Base-by-base conservation (phyloP, 2,888 invertebrate genomes). In the Elysia crispata region DNA sequence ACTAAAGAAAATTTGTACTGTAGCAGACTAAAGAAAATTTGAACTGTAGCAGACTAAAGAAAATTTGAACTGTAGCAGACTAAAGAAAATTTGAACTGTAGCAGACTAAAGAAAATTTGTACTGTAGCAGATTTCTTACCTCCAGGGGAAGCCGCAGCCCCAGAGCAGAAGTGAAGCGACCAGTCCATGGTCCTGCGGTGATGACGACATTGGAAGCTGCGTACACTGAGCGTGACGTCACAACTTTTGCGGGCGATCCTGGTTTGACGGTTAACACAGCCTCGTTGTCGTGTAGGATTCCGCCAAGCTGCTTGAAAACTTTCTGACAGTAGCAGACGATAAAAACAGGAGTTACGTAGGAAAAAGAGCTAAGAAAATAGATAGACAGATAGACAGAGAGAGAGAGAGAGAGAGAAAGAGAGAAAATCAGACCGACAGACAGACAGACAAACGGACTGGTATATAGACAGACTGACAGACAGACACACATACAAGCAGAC, bases 131-230 rank as follows among this genome's bases (percentile, higher is more conserved):
- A n/a, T 41, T 41, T 41, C 11, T 41, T 82, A 88, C 90, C 86
- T 85, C 83, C 25, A 92, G 82, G 1, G 91, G 91, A 6, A 91
- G 81, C 54, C 86, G 75, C 11, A 91, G 75, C 5, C 88, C 90
- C 13, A 91, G 83, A 20, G 83, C 84, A 30, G 85, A 80, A 23
- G 88, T 69, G 18, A 91, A 78, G 57, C 84, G 83, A 0, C 82
- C 81, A 0, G 91, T 86, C 91, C 91, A 92, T 0, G 92, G 86
- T 5, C 92, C 92, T 0, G 90, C 86, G 3, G 90, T 86, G 28
- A 92, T 76, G 41, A 91, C 89, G 1, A 91, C 78, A 75, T 84
- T 89, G 30, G 76, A 76, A 15, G 87, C 84, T 60, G 62, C 81
- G 82, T 89, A 90, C 1, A 66, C 66, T 1, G 84, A 84, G 49